Evolutionary conservation across 1,140 invertebrate species (phyloP).

Genomic region (Orchestia grillus): DNA sequence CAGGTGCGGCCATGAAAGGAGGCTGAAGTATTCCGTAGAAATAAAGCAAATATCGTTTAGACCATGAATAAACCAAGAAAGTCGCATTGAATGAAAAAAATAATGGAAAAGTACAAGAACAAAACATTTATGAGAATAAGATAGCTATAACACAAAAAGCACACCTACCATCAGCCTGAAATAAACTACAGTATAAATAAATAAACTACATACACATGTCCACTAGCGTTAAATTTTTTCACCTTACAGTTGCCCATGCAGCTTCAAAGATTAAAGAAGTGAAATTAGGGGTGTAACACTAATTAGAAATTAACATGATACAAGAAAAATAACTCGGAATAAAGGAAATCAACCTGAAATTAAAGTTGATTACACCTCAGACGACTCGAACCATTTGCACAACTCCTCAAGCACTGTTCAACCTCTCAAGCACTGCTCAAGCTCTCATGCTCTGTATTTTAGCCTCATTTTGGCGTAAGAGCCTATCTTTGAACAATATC

Average conservation of each 20-base stretch:
- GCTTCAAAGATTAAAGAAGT: neutral
- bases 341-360: neutral
- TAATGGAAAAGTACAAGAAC: neutral
- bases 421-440: too few relatives aligned
- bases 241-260: neutral
- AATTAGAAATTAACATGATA: neutral
- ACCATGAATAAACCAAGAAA: neutral
- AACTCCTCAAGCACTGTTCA: neutral
- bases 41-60: neutral
- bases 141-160: neutral
- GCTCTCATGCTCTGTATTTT: too few relatives aligned
- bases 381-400: neutral
- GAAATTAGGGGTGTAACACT: neutral
- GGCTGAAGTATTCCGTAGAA: neutral
- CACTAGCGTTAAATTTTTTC: neutral
- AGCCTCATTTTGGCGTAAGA: too few relatives aligned
- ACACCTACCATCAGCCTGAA: neutral
- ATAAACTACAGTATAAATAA: too few relatives aligned
- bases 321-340: neutral
- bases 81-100: neutral
- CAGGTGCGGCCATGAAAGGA: neutral
- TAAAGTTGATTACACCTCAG: neutral
- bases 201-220: neutral
- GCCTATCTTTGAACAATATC: too few relatives aligned
- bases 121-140: neutral